Base-by-base conservation (phyloP, 2,113 vertebrate species). In the Delphinapterus leucas region DNA sequence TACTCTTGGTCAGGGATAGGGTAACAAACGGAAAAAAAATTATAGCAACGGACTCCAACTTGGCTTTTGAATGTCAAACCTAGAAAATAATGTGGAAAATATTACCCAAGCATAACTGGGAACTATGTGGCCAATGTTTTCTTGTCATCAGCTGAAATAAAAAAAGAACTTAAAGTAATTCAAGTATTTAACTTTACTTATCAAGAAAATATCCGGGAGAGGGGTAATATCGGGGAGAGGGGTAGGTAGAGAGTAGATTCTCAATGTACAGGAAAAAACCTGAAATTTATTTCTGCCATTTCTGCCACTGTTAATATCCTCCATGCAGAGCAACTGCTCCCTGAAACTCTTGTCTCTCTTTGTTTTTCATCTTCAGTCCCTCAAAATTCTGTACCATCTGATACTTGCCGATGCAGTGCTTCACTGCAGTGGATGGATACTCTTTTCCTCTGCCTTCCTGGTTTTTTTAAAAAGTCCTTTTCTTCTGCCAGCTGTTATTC, bases 401-500 rank as follows among this genome's bases (percentile, higher is more conserved):
- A 85, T 10, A 4, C n/a, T 23, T 9, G 53, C 25, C 23, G 0
- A 5, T 0, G 26, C 2, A 1, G 1, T 2, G 2, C 23, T 67
- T 15, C 20, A 17, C 20, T 33, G 1, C 17, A 23, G 12, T 0
- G 15, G 65, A 12, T 1, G 2, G 11, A 1, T 20, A 65, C 1
- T 23, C 25, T 7, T 33, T 60, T 53, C 38, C 36, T 58, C 58
- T 73, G 70, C 6, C 28, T 70, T 85, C n/a, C 70, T 61, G 0
- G 28, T 20, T 26, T 63, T 63, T 41, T 70, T 5, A 10, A 1
- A 58, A 81, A n/a, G 31, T 26, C 65, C 23, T 55, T 41, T n/a
- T 76, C 47, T 67, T 33, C 28, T 18, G 3, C 26, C 67, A 76
- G 65, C 63, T 73, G 20, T 63, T 53, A 10, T 28, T 25, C 44